Base-by-base conservation (phyloP, 2,888 invertebrate species). In the Ochropacha duplaris region DNA sequence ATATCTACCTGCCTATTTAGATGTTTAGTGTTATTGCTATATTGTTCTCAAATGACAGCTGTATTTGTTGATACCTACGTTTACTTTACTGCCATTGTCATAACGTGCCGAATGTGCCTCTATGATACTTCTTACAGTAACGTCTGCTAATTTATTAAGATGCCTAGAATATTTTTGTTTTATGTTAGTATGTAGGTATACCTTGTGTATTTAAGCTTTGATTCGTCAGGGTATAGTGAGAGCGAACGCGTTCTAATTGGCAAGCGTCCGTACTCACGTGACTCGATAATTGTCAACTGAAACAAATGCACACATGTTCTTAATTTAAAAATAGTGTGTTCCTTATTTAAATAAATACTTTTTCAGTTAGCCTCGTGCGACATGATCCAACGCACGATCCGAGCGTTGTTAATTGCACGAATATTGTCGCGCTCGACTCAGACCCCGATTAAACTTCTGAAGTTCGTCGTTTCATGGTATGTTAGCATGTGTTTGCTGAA, bases 21-120 rank as follows among this genome's bases (percentile, higher is more conserved):
- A 54, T 56, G 54, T 70, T 69, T 62, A 71, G 56, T 64, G 62
- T 68, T 71, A 70, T 69, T 67, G 60, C 58, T 65, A 68, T 68
- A 70, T 67, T 72, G 71, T 72, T 70, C 65, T 70, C 64, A 51
- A 61, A 60, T 65, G 65, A 65, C 62, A 64, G 59, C 50, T 61
- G 62, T 65, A 61, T 65, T 56, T 52, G 54, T 54, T 61, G 66
- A 67, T 63, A 66, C 63, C 57, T 55, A 50, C 44, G 44, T 44
- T 44, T 60, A 59, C 57, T 60, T 55, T 58, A 44, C 56, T 57
- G 44, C 44, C 36, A 14, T 34, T 55, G 50, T 52, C 55, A 54
- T 54, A 44, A 49, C 51, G 34, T 14, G 31, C 36, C 55, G 28
- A 50, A 57, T 50, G 58, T 61, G 31, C 36, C 52, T 58, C 31